These are phyloP conservation scores for Halcyon senegalensis DNA, from an alignment of 2,113 vertebrate species.

Conservation along the genomic window DNA sequence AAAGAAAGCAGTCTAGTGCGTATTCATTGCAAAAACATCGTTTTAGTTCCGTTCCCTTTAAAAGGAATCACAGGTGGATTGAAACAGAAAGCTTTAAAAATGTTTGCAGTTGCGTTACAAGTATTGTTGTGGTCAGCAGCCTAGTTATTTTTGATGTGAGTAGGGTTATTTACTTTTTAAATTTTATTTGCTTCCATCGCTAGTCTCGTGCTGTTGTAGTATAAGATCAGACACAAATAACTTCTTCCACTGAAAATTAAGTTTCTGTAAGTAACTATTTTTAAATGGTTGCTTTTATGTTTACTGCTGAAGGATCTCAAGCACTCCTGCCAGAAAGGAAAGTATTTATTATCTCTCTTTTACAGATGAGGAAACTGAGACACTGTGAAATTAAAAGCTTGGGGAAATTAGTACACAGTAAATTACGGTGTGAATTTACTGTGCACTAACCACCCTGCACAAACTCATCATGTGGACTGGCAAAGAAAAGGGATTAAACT, in stretches of 20 bases:
- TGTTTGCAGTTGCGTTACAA: background rate
- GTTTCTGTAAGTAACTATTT: slow-evolving; percentile 46
- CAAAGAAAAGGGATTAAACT: slow-evolving; percentile 62
- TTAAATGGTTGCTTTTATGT: slow-evolving; percentile 25
- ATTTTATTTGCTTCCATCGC: background rate
- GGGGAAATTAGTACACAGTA: slow-evolving; percentile 61
- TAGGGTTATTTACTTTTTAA: background rate
- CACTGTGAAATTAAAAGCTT: slow-evolving; percentile 68
- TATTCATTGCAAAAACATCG: background rate
- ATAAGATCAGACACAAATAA: slow-evolving; percentile 42
- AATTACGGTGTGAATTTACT: slow-evolving; percentile 64
- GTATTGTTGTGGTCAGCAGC: background rate
- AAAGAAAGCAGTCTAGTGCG: background rate
- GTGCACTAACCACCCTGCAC: slow-evolving; percentile 11
- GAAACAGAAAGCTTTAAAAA: slow-evolving; percentile 24
- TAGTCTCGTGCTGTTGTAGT: background rate
- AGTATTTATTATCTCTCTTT: slow-evolving; percentile 67
- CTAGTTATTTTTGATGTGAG: background rate
- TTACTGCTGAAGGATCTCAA: slow-evolving; percentile 13
- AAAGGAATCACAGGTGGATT: background rate
- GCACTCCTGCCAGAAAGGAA: slow-evolving; percentile 52
- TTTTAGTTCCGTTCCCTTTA: background rate
- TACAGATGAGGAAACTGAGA: slow-evolving; percentile 70
- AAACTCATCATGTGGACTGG: slow-evolving; percentile 41
- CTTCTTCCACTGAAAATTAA: slow-evolving; percentile 4